Evolutionary conservation across 2,888 invertebrate species (phyloP).

Genomic region (Nysson spinosus): DNA sequence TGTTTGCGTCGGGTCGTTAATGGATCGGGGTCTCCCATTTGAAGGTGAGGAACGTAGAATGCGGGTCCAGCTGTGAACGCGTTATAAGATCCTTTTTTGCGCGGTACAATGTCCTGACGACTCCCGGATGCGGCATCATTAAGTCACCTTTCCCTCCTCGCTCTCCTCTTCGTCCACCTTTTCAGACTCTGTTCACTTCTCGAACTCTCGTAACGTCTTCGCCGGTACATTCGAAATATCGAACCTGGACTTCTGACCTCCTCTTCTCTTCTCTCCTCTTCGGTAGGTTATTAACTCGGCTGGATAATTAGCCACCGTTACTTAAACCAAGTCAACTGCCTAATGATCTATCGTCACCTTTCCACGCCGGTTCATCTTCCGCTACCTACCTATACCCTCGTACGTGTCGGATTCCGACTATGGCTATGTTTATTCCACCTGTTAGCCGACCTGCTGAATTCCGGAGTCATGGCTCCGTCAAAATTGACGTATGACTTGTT

Average conservation of each 20-base stretch:
- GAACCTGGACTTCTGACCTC: constrained; percentile 35
- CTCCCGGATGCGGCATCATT: constrained; percentile 73
- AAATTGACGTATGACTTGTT: constrained; percentile 54
- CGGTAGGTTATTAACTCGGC: constrained; percentile 65
- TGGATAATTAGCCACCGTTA: constrained; percentile 63
- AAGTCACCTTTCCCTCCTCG: constrained; percentile 51
- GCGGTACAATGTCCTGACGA: constrained; percentile 67
- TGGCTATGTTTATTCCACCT: constrained; percentile 40
- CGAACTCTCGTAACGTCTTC: constrained; percentile 21
- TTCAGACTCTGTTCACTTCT: constrained; percentile 12
- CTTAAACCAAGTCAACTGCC: constrained; percentile 63
- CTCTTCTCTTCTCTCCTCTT: constrained; percentile 29
- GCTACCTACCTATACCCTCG: neutral
- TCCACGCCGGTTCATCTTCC: constrained; percentile 12
- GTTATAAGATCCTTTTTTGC: constrained; percentile 66
- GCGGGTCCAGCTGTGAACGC: constrained; percentile 71
- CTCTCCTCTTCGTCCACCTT: constrained; percentile 14
- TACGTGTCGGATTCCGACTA: neutral
- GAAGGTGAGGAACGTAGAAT: constrained; percentile 60
- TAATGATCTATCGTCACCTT: constrained; percentile 70
- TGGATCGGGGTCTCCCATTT: constrained; percentile 65
- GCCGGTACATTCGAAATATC: constrained; percentile 44
- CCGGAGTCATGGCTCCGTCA: too few species aligned
- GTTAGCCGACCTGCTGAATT: constrained; percentile 25
- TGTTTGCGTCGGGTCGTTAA: constrained; percentile 64